Base-by-base conservation (phyloP, 2,797 vertebrate species). In the Coregonus sp. region DNA sequence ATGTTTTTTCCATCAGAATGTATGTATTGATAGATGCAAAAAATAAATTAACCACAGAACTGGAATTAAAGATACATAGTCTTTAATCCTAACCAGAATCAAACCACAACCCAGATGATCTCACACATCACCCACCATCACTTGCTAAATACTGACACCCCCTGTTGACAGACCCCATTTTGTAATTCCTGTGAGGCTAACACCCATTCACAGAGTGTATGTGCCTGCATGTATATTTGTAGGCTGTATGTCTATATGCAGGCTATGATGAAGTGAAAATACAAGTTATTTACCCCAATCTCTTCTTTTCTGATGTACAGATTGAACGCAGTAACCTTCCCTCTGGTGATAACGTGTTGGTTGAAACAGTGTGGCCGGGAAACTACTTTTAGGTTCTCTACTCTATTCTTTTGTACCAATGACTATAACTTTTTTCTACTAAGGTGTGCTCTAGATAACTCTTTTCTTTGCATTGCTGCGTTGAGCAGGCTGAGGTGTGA, bases 111-210 rank as follows among this genome's bases (percentile, higher is more conserved):
- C 76, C 77, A 73, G 63, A 25, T 67, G 31, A 25, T 63, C 59
- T n/a, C 37, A 73, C 71, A 72, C 18, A 67, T 59, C 18, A 63
- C 20, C 59, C 12, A 51, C 40, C 20, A 6, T n/a, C 11, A n/a
- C 25, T 15, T 35, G 31, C 20, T 68, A 35, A 37, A 68, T 35
- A 52, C 5, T 51, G 0, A 14, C 81, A 83, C 80, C 80, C 83
- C 56, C 5, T 56, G 71, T 47, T 73, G 3, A 25, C 15, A 72
- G 88, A 92, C 91, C 88, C 88, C 77, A 25, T 25, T 47, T 47
- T 12, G 40, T 79, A 83, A 75, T 89, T 91, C 90, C 87, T 91
- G 88, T 88, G 50, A 47, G 40, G 79, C 76, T 86, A 74, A 78
- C 25, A 18, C 56, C 3, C 40, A 70, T 77, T 70, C 56, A 37